Evolutionary conservation across 1,140 invertebrate species (phyloP), one percentile per base, ranked within the genome.

Genomic region (Neodiprion lecontei): DNA sequence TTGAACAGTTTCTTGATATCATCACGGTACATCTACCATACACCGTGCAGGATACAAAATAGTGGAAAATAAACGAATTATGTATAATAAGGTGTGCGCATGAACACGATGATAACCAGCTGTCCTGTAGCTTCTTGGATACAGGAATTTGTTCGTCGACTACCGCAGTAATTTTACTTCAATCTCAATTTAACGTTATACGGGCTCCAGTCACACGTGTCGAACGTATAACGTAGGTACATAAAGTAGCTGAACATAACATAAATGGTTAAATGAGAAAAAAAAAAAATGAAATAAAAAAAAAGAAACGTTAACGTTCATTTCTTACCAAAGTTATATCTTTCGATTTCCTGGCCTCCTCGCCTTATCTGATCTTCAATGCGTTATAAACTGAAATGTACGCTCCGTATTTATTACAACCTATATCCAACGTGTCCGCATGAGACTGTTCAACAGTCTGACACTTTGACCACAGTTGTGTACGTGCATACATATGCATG

Each of bases 151-250:
- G 28, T 40, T 40, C 28, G 5, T 40, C 28, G 5, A 40, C 28
- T 40, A 40, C 28, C 28, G 28, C 28, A 40, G 28, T 40, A 40
- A 40, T 40, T 40, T 40, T 40, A 40, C 28, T 40, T 40, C 28
- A 40, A 40, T 40, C 28, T 40, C 28, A 40, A 40, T 40, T 40
- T 40, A 40, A 81, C 78, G 78, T 79, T 79, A 80, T 79, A 78
- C 80, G 78, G 79, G 79, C 79, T 76, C 53, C 66, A 68, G 67
- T 47, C 66, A 72, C 72, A 47, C 75, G 68, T 77, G 74, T 69
- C 69, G 76, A 69, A 76, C 76, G 76, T 65, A 77, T 76, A 71
- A 72, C 69, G 74, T 75, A 76, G 74, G 75, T 78, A 75, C 76
- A 80, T 78, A 78, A 71, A 65, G 70, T 68, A 73, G 53, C 65